Evolutionary conservation across 2,888 invertebrate species (phyloP).

Genomic region (Melitaea athalia): DNA sequence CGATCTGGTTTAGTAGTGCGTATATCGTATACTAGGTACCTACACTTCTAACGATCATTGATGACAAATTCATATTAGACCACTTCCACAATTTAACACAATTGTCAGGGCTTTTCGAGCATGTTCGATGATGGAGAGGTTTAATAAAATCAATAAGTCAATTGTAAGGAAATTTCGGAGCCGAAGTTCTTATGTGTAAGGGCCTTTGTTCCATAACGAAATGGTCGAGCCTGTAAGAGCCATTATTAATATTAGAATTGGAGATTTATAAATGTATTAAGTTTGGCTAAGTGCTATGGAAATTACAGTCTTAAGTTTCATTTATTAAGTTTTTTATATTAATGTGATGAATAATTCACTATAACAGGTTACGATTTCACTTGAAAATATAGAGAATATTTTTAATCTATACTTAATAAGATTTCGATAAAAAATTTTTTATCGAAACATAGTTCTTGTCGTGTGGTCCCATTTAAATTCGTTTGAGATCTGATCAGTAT

Average conservation of each 20-base stretch:
- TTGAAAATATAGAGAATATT: not conserved
- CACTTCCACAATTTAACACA: conserved; percentile 4
- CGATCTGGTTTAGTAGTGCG: no score
- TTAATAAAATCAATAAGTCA: conserved; percentile 37
- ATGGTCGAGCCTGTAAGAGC: conserved; percentile 23
- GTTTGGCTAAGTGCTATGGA: conserved; percentile 14
- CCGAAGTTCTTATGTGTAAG: conserved; percentile 27
- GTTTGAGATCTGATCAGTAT: no score
- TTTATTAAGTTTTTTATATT: conserved; percentile 1
- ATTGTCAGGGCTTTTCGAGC: conserved; percentile 5
- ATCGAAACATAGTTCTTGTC: no score
- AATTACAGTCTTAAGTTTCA: not conserved
- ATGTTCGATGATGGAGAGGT: conserved; percentile 26
- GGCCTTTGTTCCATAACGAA: conserved; percentile 30
- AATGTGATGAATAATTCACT: not conserved
- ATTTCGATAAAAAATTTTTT: no score
- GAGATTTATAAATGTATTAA: conserved; percentile 16
- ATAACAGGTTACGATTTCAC: not conserved
- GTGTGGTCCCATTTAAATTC: no score
- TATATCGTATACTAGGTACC: no score
- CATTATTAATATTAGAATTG: conserved; percentile 27
- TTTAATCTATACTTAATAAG: not conserved
- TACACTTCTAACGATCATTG: no score
- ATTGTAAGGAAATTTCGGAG: conserved; percentile 33
- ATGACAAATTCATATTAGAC: not conserved